Evolutionary conservation across 2,888 invertebrate genomes (phyloP).

Genomic region (Drosophila acutilabella): DNA sequence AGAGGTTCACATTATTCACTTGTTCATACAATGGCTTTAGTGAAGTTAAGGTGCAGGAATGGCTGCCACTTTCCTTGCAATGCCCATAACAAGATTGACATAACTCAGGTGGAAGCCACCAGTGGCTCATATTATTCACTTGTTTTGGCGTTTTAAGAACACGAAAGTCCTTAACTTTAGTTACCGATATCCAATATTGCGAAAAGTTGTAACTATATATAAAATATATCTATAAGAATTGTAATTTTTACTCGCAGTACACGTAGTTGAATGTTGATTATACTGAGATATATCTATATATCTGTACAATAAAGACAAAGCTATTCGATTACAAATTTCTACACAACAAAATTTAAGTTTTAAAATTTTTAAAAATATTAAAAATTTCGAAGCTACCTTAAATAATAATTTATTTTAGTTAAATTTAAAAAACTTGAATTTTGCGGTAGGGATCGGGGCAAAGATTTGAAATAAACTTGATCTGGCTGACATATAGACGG

Average conservation of each 20-base stretch:
- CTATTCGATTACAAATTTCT: neutral
- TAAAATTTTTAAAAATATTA: too few relatives aligned
- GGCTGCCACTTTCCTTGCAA: slow-evolving; percentile 85
- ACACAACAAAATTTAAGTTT: too few relatives aligned
- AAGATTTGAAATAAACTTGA: too few relatives aligned
- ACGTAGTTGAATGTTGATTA: neutral
- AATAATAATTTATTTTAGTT: too few relatives aligned
- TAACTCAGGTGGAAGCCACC: slow-evolving; percentile 87
- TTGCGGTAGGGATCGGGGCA: too few relatives aligned
- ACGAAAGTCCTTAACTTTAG: neutral
- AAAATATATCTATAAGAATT: neutral
- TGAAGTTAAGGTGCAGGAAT: slow-evolving; percentile 88
- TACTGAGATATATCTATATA: neutral
- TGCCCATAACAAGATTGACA: slow-evolving; percentile 87
- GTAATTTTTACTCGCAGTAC: neutral
- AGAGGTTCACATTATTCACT: slow-evolving; percentile 80
- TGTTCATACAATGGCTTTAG: slow-evolving; percentile 81
- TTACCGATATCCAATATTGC: too few relatives aligned
- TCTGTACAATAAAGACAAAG: neutral
- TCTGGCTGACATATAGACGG: too few relatives aligned
- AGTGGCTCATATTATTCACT: slow-evolving; percentile 80
- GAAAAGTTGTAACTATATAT: neutral
- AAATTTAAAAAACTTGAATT: too few relatives aligned
- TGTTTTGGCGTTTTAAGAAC: slow-evolving; percentile 59
- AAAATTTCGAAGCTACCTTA: too few relatives aligned